Conservation (phyloP, 2,113 vertebrate genomes). For the Cynopterus brachyotis region DNA sequence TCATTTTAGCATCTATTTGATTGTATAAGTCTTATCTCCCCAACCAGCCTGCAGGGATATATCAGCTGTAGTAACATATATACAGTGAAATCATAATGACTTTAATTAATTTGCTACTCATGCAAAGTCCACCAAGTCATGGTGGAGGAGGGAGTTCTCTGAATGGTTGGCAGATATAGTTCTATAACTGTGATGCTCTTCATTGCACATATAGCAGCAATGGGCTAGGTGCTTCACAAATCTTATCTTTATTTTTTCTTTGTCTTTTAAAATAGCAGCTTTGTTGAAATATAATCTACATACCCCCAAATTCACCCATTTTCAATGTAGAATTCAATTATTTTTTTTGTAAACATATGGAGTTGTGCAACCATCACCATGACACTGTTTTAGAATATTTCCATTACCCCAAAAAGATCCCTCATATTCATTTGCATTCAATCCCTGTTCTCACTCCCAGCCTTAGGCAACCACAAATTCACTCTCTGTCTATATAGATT, state of each 20-base stretch:
- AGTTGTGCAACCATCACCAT: not conserved
- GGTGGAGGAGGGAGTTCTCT: not conserved
- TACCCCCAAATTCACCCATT: not conserved
- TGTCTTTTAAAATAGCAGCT: not conserved
- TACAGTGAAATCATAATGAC: not conserved
- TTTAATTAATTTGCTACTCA: not conserved
- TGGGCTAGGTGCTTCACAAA: not conserved
- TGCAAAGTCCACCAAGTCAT: not conserved
- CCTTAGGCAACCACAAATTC: not conserved
- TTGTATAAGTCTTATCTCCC: not conserved
- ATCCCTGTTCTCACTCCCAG: not conserved
- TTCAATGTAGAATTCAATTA: not conserved
- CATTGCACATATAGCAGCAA: not conserved
- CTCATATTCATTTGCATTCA: not conserved
- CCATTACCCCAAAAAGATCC: not conserved
- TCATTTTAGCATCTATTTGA: constrained; percentile 28
- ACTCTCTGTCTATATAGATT: not conserved
- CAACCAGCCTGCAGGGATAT: not conserved
- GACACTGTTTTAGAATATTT: not conserved
- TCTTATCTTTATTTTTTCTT: not conserved
- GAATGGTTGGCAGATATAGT: not conserved
- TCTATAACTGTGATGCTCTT: not conserved
- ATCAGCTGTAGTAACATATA: not conserved
- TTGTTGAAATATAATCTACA: not conserved
- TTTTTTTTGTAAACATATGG: not conserved